Conservation (phyloP, 2,888 invertebrate species). For the Harmothoe impar region DNA sequence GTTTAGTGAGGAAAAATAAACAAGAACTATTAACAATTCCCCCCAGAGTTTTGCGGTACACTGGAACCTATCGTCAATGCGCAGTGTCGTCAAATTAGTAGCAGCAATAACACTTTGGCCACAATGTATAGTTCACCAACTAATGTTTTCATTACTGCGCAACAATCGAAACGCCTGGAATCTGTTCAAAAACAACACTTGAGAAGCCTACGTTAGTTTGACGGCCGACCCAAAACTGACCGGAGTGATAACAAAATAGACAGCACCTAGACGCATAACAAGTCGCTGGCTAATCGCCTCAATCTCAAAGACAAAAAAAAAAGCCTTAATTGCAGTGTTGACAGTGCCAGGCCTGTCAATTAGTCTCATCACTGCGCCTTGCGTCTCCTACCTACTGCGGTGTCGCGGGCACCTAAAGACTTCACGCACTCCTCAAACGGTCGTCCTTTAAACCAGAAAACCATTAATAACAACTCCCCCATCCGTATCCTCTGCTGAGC, state of each 20-base stretch:
- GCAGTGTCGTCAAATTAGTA: too few species aligned
- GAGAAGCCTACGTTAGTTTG: too few species aligned
- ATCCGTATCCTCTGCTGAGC: too few species aligned
- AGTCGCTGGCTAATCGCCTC: not conserved
- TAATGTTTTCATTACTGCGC: not conserved
- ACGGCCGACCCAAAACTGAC: not conserved
- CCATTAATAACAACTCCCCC: not conserved
- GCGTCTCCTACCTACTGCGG: not conserved
- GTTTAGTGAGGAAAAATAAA: too few species aligned
- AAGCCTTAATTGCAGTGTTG: slow-evolving; percentile 39
- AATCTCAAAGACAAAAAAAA: not conserved
- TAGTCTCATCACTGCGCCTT: slow-evolving; percentile 29
- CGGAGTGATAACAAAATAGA: not conserved
- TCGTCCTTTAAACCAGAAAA: not conserved
- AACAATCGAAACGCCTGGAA: not conserved
- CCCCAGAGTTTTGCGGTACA: too few species aligned
- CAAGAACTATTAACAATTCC: too few species aligned
- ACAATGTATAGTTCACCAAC: too few species aligned
- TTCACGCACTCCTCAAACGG: not conserved
- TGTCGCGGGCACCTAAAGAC: not conserved
- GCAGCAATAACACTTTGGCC: too few species aligned
- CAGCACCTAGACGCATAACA: not conserved
- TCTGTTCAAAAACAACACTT: not conserved
- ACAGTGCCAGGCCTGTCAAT: slow-evolving; percentile 35
- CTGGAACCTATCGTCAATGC: too few species aligned